phyloP scores from a whole-genome alignment of 2,888 invertebrate species.

The Diachrysia chrysitis region DNA sequence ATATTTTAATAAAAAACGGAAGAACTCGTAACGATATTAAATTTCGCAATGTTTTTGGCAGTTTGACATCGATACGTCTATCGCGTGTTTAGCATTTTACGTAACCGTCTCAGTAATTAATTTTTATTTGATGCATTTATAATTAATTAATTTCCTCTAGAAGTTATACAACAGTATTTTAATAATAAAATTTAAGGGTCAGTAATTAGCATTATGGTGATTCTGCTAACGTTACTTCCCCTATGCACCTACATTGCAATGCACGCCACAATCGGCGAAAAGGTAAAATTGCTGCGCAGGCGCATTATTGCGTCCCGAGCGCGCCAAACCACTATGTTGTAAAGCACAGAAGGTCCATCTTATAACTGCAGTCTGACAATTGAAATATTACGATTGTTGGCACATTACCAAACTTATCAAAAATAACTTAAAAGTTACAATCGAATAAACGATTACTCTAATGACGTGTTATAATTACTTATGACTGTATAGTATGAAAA shows the following conservation, averaged over 20 bases:
- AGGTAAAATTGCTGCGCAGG: constrained; percentile 72
- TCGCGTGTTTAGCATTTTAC: constrained; percentile 27
- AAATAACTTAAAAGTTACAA: background rate
- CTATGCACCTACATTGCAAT: constrained; percentile 61
- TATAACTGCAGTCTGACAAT: background rate
- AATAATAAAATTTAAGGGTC: background rate
- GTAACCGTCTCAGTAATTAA: constrained; percentile 22
- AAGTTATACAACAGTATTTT: background rate
- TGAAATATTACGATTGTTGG: background rate
- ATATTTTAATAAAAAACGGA: constrained; percentile 32
- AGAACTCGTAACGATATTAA: constrained; percentile 38
- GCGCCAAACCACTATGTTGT: background rate
- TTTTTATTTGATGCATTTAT: constrained; percentile 11
- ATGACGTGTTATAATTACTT: too few species aligned
- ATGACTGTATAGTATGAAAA: background rate
- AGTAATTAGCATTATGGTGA: constrained; percentile 20
- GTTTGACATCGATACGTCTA: constrained; percentile 44
- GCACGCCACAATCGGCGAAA: constrained; percentile 76
- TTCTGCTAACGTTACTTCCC: constrained; percentile 69
- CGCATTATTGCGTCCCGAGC: constrained; percentile 64
- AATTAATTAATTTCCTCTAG: background rate
- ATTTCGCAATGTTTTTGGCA: constrained; percentile 29
- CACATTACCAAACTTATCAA: background rate
- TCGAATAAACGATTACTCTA: too few species aligned
- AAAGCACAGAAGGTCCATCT: constrained; percentile 20